Percentiles rank a stretch among this genome's conserved stretches.
Conservation (phyloP, 2,113 vertebrate genomes). For the Corythornis vintsioides region DNA sequence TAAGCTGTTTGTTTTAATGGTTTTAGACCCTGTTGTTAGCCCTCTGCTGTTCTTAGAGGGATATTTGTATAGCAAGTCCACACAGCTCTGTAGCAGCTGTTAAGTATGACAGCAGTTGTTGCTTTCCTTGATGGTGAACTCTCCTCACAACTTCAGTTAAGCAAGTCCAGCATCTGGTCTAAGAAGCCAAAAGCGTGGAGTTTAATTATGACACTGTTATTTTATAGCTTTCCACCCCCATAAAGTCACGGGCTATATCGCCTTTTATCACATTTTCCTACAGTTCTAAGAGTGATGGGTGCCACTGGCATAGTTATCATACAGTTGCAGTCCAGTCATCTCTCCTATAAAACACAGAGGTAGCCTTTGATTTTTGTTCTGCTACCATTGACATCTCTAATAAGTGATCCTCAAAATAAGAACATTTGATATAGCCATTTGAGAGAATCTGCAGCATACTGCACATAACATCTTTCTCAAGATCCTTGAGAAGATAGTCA, state of each 20-base stretch:
- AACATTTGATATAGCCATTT: neutral
- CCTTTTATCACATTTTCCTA: conserved; percentile 17
- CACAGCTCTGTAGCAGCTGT: neutral
- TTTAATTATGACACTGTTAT: neutral
- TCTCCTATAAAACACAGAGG: neutral
- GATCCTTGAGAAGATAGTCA: neutral
- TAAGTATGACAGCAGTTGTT: neutral
- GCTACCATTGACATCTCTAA: neutral
- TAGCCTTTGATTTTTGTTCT: neutral
- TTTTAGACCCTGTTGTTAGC: neutral
- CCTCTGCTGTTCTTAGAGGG: neutral
- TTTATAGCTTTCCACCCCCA: neutral
- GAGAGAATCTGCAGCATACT: neutral
- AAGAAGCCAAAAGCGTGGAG: neutral
- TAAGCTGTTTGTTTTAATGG: neutral
- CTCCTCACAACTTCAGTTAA: neutral
- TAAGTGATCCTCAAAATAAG: neutral
- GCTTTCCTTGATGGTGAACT: neutral
- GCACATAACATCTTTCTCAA: neutral
- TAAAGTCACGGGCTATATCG: neutral
- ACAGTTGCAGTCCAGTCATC: neutral
- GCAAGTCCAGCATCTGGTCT: neutral
- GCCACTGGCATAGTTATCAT: neutral
- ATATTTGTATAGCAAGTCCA: neutral
- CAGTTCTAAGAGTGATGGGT: neutral